Evolutionary conservation across 2,888 invertebrate genomes (phyloP).

Genomic region (Hanleya hanleyi): DNA sequence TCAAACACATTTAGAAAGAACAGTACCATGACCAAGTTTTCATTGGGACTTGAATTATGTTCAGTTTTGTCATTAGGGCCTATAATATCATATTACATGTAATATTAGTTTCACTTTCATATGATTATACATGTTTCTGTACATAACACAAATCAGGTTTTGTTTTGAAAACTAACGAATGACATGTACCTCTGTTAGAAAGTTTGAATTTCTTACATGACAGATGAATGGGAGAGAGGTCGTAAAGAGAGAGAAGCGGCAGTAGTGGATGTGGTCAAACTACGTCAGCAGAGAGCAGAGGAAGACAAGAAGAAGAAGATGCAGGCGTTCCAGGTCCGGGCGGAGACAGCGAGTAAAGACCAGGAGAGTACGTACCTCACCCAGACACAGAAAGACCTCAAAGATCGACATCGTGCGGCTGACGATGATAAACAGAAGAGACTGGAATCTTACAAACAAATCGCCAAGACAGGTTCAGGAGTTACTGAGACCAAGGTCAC

Average conservation of each 20-base stretch:
- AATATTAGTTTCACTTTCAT: no score
- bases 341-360: conserved; percentile 45
- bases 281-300: conserved; percentile 65
- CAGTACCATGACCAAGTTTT: no score
- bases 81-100: no score
- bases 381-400: conserved; percentile 15
- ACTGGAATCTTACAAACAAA: conserved; percentile 54
- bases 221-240: conserved; percentile 60
- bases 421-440: conserved; percentile 69
- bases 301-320: conserved; percentile 69
- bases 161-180: no score
- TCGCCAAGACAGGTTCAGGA: conserved; percentile 34
- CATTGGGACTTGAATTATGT: no score
- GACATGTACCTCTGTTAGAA: no score
- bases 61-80: no score
- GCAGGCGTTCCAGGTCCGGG: conserved; percentile 69
- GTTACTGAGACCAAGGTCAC: not conserved
- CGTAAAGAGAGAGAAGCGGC: conserved; percentile 45
- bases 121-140: no score
- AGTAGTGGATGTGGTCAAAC: conserved; percentile 46
- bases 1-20: no score
- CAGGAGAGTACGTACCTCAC: conserved; percentile 39
- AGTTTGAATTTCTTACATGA: conserved; percentile 12
- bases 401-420: conserved; percentile 56
- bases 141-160: not conserved